phyloP scores from a whole-genome alignment of 2,888 invertebrate genomes.

The Pollenia amentaria region DNA sequence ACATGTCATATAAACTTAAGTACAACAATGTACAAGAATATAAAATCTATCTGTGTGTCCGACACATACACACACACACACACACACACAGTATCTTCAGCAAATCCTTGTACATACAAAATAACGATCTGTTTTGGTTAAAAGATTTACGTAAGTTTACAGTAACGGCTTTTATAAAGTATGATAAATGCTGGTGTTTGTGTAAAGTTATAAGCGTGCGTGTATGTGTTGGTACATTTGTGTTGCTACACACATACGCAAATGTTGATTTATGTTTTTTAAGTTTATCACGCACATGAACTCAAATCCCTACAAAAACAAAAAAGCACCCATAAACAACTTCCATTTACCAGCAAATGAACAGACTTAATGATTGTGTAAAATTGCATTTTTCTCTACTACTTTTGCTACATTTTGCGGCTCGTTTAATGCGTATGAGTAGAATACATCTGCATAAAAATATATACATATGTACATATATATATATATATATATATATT shows the following conservation, averaged over 20 bases:
- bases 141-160: conserved; percentile 42
- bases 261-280: conserved; percentile 59
- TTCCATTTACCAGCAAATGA: not conserved
- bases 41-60: not conserved
- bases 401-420: conserved; percentile 20
- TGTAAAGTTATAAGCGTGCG: not conserved
- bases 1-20: conserved; percentile 34
- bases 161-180: conserved; percentile 34
- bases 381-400: conserved; percentile 47
- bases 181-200: conserved; percentile 51
- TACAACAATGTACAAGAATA: conserved; percentile 14
- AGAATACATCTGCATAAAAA: not conserved
- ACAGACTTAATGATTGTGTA: conserved; percentile 28
- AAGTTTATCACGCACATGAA: conserved; percentile 49
- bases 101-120: not conserved
- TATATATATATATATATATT: too few relatives aligned
- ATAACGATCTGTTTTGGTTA: conserved; percentile 36
- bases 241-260: not conserved
- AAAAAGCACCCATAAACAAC: not conserved
- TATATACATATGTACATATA: not conserved
- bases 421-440: conserved; percentile 12
- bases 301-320: not conserved
- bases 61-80: not conserved
- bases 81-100: too few relatives aligned
- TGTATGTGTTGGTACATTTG: not conserved